Base-by-base conservation (phyloP, 1,140 invertebrate genomes). In the Dolichoris vasculosae region DNA sequence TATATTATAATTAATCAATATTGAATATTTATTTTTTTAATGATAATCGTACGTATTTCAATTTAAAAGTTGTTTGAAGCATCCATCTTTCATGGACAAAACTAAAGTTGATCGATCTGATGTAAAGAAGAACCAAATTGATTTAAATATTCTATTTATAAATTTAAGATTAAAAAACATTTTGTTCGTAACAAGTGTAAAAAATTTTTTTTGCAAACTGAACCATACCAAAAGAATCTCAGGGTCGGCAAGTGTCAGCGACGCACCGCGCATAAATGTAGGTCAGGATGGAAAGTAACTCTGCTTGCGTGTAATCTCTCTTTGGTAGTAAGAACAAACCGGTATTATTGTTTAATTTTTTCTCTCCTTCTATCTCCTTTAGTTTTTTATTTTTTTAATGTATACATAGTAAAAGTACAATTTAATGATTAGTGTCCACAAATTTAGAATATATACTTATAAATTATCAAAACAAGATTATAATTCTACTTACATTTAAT, bases 231-330 rank as follows among this genome's bases (percentile, higher is more conserved):
- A 90, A 89, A 89, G 88, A 89, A 90, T 89, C 88, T 90, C 89
- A 90, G 89, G 89, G 89, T 90, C 89, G 89, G 87, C 88, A 89
- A 90, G 89, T 89, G 89, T 89, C 85, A 89, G 89, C 87, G 87
- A 88, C 88, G 88, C 87, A 88, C 88, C 86, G 87, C 83, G 87
- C 81, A 86, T 87, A 88, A 90, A 91, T 91, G 89, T 91, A 89
- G 90, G 90, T 91, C 90, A 91, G 90, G 90, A 91, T 90, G 90
- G 90, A 91, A 91, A 90, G 90, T 90, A 89, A 89, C 89, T 89
- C 88, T 89, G 89, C 89, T 71, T 75, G 76, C 75, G 80, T 77
- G 73, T 82, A 77, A 88, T 91, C 89, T 89, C 89, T 90, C 89
- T 90, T 91, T 90, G 90, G 90, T 88, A 89, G 89, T 89, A 90